These are phyloP conservation scores for Struthidea cinerea DNA, from an alignment of 2,113 vertebrate genomes.

Conservation along the genomic window DNA sequence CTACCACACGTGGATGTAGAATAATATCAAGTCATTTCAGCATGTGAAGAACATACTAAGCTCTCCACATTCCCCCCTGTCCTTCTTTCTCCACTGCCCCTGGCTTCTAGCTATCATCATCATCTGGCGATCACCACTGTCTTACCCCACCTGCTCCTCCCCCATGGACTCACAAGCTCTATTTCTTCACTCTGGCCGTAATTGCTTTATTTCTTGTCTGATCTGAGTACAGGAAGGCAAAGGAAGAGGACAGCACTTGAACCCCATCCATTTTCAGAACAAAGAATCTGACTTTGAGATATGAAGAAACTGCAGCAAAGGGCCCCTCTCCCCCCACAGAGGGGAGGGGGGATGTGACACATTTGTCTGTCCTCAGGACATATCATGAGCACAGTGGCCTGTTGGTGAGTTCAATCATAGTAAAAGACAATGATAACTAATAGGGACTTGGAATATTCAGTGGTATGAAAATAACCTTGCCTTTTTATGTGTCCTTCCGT, in stretches of 20 bases:
- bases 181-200: background rate
- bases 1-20: background rate
- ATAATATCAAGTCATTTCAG: background rate
- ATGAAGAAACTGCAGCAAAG: background rate
- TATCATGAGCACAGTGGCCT: background rate
- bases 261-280: background rate
- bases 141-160: background rate
- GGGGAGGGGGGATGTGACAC: background rate
- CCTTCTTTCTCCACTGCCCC: background rate
- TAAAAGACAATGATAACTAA: constrained; percentile 28
- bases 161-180: background rate
- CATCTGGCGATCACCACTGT: background rate
- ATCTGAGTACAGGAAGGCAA: background rate
- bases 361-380: background rate
- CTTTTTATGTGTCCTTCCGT: background rate
- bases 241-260: background rate
- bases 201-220: background rate
- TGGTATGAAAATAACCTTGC: constrained; percentile 2
- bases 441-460: constrained; percentile 23
- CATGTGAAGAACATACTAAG: background rate
- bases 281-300: background rate
- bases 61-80: background rate
- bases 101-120: background rate
- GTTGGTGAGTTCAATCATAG: background rate
- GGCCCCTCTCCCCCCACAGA: background rate